A percentile compares a stretch with the other conserved stretches of the same genome.
Evolutionary conservation across 2,113 vertebrate species (phyloP).

Genomic region (Girardinichthys multiradiatus): DNA sequence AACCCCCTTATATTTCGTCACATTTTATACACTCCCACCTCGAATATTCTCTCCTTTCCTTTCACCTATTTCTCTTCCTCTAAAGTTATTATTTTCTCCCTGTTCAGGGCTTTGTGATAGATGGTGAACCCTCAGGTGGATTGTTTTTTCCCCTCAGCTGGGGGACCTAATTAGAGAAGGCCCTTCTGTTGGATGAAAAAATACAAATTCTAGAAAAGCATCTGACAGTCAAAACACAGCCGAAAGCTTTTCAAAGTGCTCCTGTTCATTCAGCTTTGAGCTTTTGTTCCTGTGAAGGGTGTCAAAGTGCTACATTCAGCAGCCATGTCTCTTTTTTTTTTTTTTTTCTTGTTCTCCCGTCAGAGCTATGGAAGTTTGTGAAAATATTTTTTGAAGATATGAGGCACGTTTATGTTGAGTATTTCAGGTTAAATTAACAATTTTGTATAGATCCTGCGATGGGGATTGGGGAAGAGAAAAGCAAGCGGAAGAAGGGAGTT

Average conservation of each 20-base stretch:
- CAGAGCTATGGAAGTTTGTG: constrained; percentile 1
- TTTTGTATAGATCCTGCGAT: neutral
- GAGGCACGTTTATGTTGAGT: constrained; percentile 5
- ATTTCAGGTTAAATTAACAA: constrained; percentile 23
- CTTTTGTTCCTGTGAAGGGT: neutral
- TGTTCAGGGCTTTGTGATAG: constrained; percentile 32
- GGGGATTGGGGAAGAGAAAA: neutral
- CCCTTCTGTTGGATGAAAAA: constrained; percentile 42
- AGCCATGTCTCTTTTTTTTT: neutral
- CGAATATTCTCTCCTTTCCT: constrained; percentile 7
- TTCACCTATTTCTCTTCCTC: constrained; percentile 5
- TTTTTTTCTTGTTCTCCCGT: neutral
- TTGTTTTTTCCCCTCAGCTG: constrained; percentile 36
- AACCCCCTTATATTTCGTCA: neutral
- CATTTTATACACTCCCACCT: neutral
- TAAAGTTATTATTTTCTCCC: constrained; percentile 20
- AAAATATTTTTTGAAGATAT: constrained; percentile 5
- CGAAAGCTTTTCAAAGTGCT: constrained; percentile 27
- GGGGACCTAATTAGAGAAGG: constrained; percentile 66
- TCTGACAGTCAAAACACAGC: neutral
- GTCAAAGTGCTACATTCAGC: neutral
- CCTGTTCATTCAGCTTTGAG: constrained; percentile 12
- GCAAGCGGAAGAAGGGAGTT: neutral
- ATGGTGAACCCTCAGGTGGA: constrained; percentile 47
- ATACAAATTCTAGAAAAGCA: constrained; percentile 27